Conservation (phyloP, 2,113 vertebrate species). For the Ibidorhyncha struthersii region DNA sequence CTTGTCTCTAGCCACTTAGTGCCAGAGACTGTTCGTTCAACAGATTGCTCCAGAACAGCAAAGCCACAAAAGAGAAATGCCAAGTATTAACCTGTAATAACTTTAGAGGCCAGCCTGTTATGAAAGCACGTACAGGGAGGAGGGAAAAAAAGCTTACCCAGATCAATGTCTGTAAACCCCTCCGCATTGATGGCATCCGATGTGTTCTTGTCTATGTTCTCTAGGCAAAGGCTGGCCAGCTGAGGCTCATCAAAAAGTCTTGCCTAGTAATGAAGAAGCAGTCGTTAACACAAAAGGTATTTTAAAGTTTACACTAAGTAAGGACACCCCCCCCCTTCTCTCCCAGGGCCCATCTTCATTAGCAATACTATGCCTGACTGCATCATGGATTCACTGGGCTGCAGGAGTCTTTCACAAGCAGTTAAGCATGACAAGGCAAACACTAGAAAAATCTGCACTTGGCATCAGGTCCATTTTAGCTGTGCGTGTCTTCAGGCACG, state of each 20-base stretch:
- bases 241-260: conserved; percentile 96
- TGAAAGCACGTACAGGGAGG: not conserved
- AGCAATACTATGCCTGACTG: not conserved
- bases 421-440: conserved; percentile 16
- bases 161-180: conserved; percentile 95
- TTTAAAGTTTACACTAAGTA: not conserved
- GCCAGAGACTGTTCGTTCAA: not conserved
- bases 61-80: not conserved
- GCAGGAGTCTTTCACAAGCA: not conserved
- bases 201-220: conserved; percentile 97
- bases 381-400: not conserved
- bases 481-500: conserved; percentile 1
- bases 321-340: not conserved
- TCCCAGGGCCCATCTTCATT: not conserved
- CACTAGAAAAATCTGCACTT: not conserved
- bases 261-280: conserved; percentile 73
- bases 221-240: conserved; percentile 94
- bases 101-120: not conserved
- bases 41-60: not conserved
- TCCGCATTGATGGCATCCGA: conserved; percentile 92
- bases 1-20: not conserved
- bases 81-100: not conserved
- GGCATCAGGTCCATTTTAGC: not conserved
- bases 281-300: not conserved
- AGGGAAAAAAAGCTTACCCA: conserved; percentile 75